A percentile compares a stretch with the other conserved stretches of the same genome.
Conservation (phyloP, 2,888 invertebrate species). For the Tridacna crocea region DNA sequence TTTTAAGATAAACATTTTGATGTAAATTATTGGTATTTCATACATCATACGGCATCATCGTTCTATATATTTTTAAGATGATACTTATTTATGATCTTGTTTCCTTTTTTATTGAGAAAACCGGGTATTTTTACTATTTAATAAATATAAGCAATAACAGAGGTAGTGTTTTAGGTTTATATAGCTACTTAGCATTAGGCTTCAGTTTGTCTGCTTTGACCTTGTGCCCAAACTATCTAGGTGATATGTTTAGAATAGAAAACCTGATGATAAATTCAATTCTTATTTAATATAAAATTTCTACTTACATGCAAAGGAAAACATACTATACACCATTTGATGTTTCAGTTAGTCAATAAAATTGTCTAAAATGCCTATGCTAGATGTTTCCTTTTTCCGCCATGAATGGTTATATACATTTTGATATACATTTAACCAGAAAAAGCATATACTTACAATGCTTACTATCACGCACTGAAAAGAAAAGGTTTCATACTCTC, state of each 20-base stretch:
- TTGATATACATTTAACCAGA: no score
- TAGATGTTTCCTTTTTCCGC: no score
- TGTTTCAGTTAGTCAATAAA: no score
- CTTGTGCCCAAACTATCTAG: conserved; percentile 5
- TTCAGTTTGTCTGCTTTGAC: conserved; percentile 5
- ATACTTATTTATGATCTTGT: conserved; percentile 56
- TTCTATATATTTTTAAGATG: conserved; percentile 45
- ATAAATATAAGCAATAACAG: conserved; percentile 57
- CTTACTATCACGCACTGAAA: no score
- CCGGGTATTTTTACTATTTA: conserved; percentile 63
- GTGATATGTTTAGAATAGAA: not conserved
- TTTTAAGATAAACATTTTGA: conserved; percentile 4
- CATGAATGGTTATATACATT: no score
- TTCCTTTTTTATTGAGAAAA: conserved; percentile 51
- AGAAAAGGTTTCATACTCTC: no score
- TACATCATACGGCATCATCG: conserved; percentile 33
- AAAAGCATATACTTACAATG: no score
- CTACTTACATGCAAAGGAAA: no score
- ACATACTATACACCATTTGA: no score
- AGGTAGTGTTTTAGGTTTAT: conserved; percentile 29
- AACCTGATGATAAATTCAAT: no score
- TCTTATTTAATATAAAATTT: no score
- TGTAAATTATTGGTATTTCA: conserved; percentile 34
- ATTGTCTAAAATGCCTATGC: no score
- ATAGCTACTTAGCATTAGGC: conserved; percentile 23